phyloP scores from a whole-genome alignment of 2,888 invertebrate genomes.

The Himalopsyche japonica region DNA sequence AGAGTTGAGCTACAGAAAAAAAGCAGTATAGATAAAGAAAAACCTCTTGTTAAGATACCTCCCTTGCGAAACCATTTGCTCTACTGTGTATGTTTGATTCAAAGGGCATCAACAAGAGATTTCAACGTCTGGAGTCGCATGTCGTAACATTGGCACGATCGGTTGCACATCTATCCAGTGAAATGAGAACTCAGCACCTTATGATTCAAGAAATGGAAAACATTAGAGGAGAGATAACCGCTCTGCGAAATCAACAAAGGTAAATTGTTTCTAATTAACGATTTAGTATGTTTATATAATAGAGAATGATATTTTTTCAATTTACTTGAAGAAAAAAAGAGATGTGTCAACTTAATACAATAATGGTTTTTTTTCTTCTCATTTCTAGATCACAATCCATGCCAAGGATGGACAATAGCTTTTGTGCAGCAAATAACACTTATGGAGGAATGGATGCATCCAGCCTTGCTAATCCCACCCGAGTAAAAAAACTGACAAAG shows the following conservation, averaged over 20 bases:
- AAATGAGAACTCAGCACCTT: slow-evolving; percentile 87
- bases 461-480: slow-evolving; percentile 81
- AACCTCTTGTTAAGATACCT: too few species aligned
- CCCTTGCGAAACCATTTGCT: too few species aligned
- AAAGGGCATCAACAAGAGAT: slow-evolving; percentile 82
- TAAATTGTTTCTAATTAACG: slow-evolving; percentile 35
- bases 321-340: too few species aligned
- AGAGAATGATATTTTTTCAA: too few species aligned
- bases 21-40: too few species aligned
- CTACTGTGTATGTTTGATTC: background rate
- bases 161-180: slow-evolving; percentile 88
- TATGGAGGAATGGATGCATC: slow-evolving; percentile 57
- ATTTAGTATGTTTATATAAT: too few species aligned
- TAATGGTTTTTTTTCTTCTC: background rate
- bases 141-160: slow-evolving; percentile 88
- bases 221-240: slow-evolving; percentile 79
- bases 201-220: slow-evolving; percentile 90
- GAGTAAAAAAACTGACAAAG: slow-evolving; percentile 87
- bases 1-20: too few species aligned
- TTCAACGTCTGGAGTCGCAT: slow-evolving; percentile 87
- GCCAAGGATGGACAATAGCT: slow-evolving; percentile 54
- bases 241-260: slow-evolving; percentile 70
- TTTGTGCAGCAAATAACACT: slow-evolving; percentile 30
- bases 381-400: slow-evolving; percentile 67
- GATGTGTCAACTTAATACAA: too few species aligned